phyloP scores from a whole-genome alignment of 2,888 invertebrate species.

The Agriopis marginaria region DNA sequence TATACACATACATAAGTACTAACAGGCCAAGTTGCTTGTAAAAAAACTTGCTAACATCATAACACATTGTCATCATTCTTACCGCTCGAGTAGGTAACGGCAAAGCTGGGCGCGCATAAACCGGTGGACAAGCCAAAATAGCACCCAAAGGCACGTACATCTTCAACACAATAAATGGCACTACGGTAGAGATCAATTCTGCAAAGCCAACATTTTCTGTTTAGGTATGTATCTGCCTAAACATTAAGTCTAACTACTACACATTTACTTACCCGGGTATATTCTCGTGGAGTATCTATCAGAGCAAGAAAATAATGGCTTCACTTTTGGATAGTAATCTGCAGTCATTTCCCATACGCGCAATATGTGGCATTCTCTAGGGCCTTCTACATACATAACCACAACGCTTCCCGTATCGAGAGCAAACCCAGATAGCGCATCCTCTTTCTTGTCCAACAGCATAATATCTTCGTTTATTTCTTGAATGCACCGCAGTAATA shows the following conservation, averaged over 20 bases:
- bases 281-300: conserved; percentile 64
- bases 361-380: conserved; percentile 67
- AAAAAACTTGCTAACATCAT: too few species aligned
- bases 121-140: conserved; percentile 69
- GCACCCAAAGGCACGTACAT: conserved; percentile 70
- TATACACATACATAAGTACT: too few species aligned
- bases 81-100: conserved; percentile 71
- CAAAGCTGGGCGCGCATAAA: conserved; percentile 72
- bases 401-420: conserved; percentile 68
- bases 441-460: conserved; percentile 42
- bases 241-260: not conserved
- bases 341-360: conserved; percentile 68
- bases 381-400: conserved; percentile 72
- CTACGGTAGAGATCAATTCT: conserved; percentile 63
- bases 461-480: conserved; percentile 62
- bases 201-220: conserved; percentile 15
- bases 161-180: conserved; percentile 69
- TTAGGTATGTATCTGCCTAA: not conserved
- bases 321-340: conserved; percentile 62
- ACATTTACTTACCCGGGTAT: conserved; percentile 64
- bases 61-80: conserved; percentile 44
- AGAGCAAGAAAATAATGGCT: conserved; percentile 67
- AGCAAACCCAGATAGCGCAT: conserved; percentile 71
- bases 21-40: too few species aligned
- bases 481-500: conserved; percentile 57